A percentile compares a stretch with the other conserved stretches of the same genome.
Evolutionary conservation across 2,113 vertebrate genomes (phyloP).

Genomic region (Brachypodius melanocephalos): DNA sequence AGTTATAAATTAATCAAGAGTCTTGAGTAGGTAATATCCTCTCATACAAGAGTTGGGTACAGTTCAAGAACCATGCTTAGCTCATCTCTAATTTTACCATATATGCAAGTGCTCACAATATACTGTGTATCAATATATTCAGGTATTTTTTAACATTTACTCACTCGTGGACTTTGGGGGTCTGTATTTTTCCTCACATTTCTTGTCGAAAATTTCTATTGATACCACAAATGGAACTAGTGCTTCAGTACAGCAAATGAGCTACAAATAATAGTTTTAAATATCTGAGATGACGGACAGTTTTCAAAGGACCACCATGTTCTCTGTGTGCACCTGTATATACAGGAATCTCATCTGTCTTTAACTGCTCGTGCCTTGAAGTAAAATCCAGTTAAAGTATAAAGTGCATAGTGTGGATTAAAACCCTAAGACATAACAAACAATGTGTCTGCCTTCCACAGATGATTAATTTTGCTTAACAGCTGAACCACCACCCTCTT

Average conservation of each 20-base stretch:
- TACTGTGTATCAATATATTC: neutral
- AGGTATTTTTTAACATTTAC: neutral
- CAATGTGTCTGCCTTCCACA: constrained; percentile 39
- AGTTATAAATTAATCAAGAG: neutral
- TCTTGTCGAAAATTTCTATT: neutral
- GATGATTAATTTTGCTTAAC: constrained; percentile 52
- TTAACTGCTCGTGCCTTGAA: constrained; percentile 45
- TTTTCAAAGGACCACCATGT: neutral
- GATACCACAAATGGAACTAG: neutral
- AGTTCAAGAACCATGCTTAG: constrained; percentile 21
- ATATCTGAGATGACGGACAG: neutral
- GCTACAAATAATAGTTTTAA: neutral
- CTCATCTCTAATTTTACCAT: constrained; percentile 25
- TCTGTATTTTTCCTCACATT: neutral
- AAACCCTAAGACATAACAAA: constrained; percentile 66
- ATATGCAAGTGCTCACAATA: neutral
- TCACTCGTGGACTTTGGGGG: neutral
- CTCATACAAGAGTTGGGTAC: neutral
- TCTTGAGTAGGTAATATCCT: neutral
- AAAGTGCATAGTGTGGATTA: constrained; percentile 69
- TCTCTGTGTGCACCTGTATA: neutral
- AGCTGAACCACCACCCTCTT: constrained; percentile 17
- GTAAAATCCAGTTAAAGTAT: constrained; percentile 68
- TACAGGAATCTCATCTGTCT: constrained; percentile 16
- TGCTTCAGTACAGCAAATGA: neutral